phyloP scores from a whole-genome alignment of 2,888 invertebrate genomes.

The Synergus umbraculus region DNA sequence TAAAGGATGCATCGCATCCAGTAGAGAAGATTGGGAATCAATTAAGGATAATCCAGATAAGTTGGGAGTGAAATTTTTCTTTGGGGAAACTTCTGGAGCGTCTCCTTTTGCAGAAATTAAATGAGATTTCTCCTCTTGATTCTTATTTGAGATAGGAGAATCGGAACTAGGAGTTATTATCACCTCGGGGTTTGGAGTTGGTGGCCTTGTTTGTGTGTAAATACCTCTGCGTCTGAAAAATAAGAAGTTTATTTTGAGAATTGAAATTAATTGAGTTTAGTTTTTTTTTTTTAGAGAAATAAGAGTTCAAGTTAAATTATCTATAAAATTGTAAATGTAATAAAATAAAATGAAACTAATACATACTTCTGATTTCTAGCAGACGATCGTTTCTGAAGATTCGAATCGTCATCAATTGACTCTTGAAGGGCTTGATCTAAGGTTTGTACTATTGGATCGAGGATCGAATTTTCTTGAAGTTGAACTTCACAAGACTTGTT shows the following conservation, averaged over 20 bases:
- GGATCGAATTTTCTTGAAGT: conserved; percentile 51
- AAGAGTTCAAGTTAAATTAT: too few relatives aligned
- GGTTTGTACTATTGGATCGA: conserved; percentile 60
- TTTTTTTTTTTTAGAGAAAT: too few relatives aligned
- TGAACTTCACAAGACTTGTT: conserved; percentile 7
- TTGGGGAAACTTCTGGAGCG: background rate
- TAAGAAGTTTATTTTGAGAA: background rate
- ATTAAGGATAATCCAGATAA: too few relatives aligned
- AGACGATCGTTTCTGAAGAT: background rate
- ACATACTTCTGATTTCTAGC: background rate
- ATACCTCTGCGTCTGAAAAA: conserved; percentile 49
- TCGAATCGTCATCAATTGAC: conserved; percentile 24
- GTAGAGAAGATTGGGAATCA: background rate
- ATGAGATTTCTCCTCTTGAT: background rate
- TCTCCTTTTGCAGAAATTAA: conserved; percentile 17
- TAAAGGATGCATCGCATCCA: background rate
- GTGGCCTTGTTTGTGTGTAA: conserved; percentile 48
- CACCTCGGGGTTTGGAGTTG: conserved; percentile 33
- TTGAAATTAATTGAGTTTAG: background rate
- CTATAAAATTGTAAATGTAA: background rate
- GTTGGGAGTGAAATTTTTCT: background rate
- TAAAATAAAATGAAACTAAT: background rate
- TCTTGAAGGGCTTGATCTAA: conserved; percentile 58
- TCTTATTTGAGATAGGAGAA: background rate
- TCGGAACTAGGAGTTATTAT: background rate